These are phyloP conservation scores for Chaetophractus vellerosus DNA, from an alignment of 2,797 vertebrate genomes.

Conservation along the genomic window DNA sequence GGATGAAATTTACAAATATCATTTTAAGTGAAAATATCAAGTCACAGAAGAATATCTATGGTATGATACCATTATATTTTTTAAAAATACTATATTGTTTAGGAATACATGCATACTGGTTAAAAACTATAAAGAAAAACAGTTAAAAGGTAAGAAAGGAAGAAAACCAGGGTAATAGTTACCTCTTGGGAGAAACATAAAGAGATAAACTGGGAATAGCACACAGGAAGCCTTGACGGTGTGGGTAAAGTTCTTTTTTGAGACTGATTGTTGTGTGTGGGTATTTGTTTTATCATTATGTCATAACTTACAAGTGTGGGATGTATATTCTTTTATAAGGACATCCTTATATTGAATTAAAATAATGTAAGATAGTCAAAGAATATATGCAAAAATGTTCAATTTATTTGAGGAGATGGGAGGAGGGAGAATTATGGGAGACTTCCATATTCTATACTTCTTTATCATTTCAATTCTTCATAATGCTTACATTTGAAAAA, in stretches of 20 bases:
- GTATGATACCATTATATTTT: not conserved
- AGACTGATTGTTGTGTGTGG: not conserved
- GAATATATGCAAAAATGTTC: slow-evolving; percentile 8
- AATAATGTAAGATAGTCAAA: not conserved
- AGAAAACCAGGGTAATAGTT: not conserved
- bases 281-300: not conserved
- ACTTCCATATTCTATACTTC: not conserved
- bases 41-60: not conserved
- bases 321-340: not conserved
- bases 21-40: slow-evolving; percentile 61
- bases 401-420: slow-evolving; percentile 42
- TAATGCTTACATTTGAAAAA: not conserved
- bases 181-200: not conserved
- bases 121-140: slow-evolving; percentile 46
- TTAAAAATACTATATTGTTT: not conserved
- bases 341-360: not conserved
- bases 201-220: not conserved
- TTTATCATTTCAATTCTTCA: not conserved
- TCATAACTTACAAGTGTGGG: not conserved
- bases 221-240: not conserved
- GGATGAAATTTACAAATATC: not conserved
- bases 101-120: not conserved
- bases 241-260: not conserved
- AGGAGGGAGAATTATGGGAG: slow-evolving; percentile 4
- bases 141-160: slow-evolving; percentile 19